Evolutionary conservation across 1,140 invertebrate genomes (phyloP), one percentile per base, ranked within the genome.

Genomic region (Tetragnatha versicolor): DNA sequence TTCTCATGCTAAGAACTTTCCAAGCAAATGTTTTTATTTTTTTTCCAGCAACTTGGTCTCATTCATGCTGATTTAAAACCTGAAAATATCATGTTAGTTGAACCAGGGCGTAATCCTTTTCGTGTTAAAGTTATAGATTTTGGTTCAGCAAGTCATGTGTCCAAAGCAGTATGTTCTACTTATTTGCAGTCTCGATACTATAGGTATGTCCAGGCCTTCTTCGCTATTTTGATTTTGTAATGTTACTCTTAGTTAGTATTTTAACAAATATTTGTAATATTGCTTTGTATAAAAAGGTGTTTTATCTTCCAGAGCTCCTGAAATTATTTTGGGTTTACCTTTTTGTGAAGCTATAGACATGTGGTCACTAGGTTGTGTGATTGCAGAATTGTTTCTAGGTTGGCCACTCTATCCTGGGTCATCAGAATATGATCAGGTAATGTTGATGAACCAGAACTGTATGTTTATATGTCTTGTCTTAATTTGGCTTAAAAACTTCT

Each of bases 341-440:
- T 99, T 99, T 88, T 98, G 96, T 89, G 98, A 99, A 88, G 96
- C 97, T 2, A 99, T 99, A 82, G 98, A 99, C 87, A 99, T 99
- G 97, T 99, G 98, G 98, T 99, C 97, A 0, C 88, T 99, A 72
- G 98, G 98, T 31, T 99, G 98, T 88, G 98, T 99, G 69, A 97
- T 99, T 20, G 98, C 98, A 2, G 98, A 99, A 86, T 89, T 99
- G 63, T 99, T 99, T 87, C 89, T 99, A 20, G 98, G 98, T 72
- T 99, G 98, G 98, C 98, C 98, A n/a, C 89, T 99, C 2, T 99
- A 99, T 88, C 98, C 98, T 0, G 98, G 98, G 61, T 98, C 96
- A 31, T 98, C 97, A 1, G 98, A 99, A 88, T 99, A 99, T 87
- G 98, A 99, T 88, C 98, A 81, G 63, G 80, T 80, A 63, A 31